Evolutionary conservation across 2,797 vertebrate genomes (phyloP).

Genomic region (Rallus crepitans): DNA sequence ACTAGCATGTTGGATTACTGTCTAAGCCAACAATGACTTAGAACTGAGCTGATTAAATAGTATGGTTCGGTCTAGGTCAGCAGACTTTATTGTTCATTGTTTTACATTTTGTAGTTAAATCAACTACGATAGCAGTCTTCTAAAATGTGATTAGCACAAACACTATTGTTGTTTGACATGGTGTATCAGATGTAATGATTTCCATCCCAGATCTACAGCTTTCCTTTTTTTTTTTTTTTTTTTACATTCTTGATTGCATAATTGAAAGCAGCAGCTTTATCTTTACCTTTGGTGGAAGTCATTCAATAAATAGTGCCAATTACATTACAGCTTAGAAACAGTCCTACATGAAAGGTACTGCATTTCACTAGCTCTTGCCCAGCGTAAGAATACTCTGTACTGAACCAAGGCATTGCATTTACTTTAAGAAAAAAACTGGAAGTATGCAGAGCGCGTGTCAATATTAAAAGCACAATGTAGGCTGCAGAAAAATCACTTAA

Average conservation of each 20-base stretch:
- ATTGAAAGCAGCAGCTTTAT: slow-evolving; percentile 69
- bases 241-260: slow-evolving; percentile 41
- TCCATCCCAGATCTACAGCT: slow-evolving; percentile 18
- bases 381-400: neutral
- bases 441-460: neutral
- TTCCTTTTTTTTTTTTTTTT: neutral
- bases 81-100: neutral
- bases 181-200: slow-evolving; percentile 41
- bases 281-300: slow-evolving; percentile 12
- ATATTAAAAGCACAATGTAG: neutral
- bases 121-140: neutral
- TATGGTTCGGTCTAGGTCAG: neutral
- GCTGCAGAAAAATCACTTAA: slow-evolving; percentile 34
- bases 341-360: neutral
- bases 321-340: neutral
- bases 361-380: neutral
- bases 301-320: slow-evolving; percentile 16
- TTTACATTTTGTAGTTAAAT: slow-evolving; percentile 35
- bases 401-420: neutral
- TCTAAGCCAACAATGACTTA: neutral
- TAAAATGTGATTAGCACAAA: slow-evolving; percentile 46
- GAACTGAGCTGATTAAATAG: neutral
- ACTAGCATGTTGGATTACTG: neutral
- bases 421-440: neutral
- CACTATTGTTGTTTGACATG: slow-evolving; percentile 54